phyloP scores from a whole-genome alignment of 2,797 vertebrate genomes.

The Chrosomus eos region DNA sequence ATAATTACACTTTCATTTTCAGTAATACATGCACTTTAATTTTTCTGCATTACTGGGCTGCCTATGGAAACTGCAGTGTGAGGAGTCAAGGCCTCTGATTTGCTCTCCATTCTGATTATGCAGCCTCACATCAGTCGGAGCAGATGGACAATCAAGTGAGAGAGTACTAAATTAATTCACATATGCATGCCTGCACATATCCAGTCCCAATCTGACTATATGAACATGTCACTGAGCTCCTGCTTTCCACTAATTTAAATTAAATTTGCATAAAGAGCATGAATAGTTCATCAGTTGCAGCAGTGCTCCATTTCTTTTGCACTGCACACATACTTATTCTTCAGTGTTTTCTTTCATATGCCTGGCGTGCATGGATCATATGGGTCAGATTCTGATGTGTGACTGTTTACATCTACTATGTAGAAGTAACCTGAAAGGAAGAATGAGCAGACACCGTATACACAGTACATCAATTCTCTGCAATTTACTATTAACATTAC shows the following conservation, averaged over 20 bases:
- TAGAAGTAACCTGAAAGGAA: neutral
- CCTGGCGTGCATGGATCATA: constrained; percentile 23
- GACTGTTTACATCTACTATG: constrained; percentile 32
- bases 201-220: constrained; percentile 44
- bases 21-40: constrained; percentile 48
- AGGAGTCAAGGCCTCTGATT: constrained; percentile 42
- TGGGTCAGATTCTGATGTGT: constrained; percentile 37
- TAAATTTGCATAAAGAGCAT: constrained; percentile 56
- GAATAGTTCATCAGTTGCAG: constrained; percentile 46
- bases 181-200: constrained; percentile 57
- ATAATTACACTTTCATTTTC: constrained; percentile 44
- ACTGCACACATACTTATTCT: neutral
- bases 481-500: neutral
- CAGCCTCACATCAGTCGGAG: constrained; percentile 29
- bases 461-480: neutral
- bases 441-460: neutral
- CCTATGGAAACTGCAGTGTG: neutral
- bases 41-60: constrained; percentile 45
- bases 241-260: constrained; percentile 53
- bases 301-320: constrained; percentile 17
- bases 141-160: constrained; percentile 55
- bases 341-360: neutral
- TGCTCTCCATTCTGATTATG: constrained; percentile 50
- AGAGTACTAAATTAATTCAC: constrained; percentile 51
- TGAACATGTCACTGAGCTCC: constrained; percentile 21